Percentiles rank a stretch among this genome's conserved stretches.
These are phyloP conservation scores for Galaxias olidus DNA, from an alignment of 2,797 vertebrate species.

Conservation along the genomic window DNA sequence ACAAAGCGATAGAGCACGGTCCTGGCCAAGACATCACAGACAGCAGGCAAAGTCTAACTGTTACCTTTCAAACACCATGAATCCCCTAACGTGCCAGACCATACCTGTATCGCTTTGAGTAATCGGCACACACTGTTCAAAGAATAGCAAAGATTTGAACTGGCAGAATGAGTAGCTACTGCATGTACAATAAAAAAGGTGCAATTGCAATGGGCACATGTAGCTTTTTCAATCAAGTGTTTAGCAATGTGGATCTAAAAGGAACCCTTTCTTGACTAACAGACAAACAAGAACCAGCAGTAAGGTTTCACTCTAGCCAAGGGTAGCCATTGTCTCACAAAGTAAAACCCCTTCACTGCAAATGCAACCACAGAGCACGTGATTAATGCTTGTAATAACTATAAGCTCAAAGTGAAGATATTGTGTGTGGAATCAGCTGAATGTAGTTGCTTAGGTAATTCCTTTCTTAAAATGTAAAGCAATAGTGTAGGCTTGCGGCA, in stretches of 20 bases:
- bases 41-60: constrained; percentile 89
- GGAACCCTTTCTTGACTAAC: constrained; percentile 84
- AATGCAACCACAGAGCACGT: neutral
- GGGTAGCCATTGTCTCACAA: constrained; percentile 58
- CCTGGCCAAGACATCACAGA: constrained; percentile 86
- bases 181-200: constrained; percentile 60
- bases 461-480: neutral
- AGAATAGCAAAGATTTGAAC: constrained; percentile 60
- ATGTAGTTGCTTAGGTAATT: neutral
- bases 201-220: constrained; percentile 50
- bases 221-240: constrained; percentile 56
- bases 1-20: constrained; percentile 98
- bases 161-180: constrained; percentile 68
- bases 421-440: too few relatives aligned
- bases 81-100: constrained; percentile 92
- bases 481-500: neutral
- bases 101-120: constrained; percentile 99
- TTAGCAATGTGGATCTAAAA: constrained; percentile 80
- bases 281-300: constrained; percentile 73
- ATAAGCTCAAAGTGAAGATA: too few relatives aligned
- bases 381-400: neutral
- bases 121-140: constrained; percentile 99
- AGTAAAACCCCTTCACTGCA: constrained; percentile 33
- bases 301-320: constrained; percentile 42
- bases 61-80: constrained; percentile 89